Conservation (phyloP, 2,113 vertebrate species). For the Gopherus evgoodei region DNA sequence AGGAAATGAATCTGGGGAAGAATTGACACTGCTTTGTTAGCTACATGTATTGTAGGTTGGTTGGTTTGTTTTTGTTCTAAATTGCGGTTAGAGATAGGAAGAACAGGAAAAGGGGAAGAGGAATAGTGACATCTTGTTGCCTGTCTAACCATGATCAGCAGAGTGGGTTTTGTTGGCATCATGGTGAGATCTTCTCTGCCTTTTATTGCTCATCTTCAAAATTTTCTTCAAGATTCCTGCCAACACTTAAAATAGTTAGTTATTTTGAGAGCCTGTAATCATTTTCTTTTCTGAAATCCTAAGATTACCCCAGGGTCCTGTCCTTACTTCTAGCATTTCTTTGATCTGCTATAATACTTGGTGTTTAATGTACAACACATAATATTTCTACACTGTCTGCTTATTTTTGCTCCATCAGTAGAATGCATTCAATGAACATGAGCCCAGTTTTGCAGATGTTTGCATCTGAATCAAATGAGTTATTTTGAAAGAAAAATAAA, state of each 20-base stretch:
- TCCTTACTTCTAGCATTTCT: not conserved
- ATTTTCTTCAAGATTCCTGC: not conserved
- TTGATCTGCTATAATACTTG: not conserved
- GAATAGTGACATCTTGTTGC: not conserved
- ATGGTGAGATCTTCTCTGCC: not conserved
- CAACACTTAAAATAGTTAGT: not conserved
- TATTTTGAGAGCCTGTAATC: not conserved
- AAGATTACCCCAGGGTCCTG: not conserved
- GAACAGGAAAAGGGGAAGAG: not conserved
- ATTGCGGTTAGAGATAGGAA: not conserved
- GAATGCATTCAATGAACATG: not conserved
- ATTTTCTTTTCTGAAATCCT: not conserved
- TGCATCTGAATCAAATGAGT: not conserved
- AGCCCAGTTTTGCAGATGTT: not conserved
- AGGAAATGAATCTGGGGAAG: not conserved
- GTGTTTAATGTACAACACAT: not conserved
- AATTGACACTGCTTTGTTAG: not conserved
- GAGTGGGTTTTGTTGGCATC: not conserved
- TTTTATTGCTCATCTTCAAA: not conserved
- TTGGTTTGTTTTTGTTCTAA: constrained; percentile 21
- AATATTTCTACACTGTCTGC: not conserved
- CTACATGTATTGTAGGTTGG: not conserved
- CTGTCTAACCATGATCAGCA: not conserved
- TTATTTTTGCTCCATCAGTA: not conserved
- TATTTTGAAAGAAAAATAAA: not conserved